Percentiles rank a stretch among this genome's conserved stretches.
Conservation (phyloP, 1,140 invertebrate genomes). For the Chionoecetes opilio region DNA sequence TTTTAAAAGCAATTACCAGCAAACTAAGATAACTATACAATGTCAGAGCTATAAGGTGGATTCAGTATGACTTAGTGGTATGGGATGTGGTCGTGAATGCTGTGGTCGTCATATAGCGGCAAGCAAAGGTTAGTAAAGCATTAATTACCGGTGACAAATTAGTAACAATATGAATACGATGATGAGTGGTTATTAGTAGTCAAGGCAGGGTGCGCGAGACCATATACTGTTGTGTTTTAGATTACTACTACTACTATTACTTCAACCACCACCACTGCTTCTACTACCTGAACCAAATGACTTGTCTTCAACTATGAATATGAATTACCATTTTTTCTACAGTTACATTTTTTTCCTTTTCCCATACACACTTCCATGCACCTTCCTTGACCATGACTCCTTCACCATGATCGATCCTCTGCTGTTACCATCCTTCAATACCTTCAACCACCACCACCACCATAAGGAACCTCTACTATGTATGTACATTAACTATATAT, state of each 20-base stretch:
- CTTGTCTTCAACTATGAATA: background rate
- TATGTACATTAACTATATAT: background rate
- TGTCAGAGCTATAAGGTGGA: too few relatives aligned
- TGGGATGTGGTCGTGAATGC: background rate
- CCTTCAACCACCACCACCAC: background rate
- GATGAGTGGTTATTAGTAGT: background rate
- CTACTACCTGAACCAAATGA: background rate
- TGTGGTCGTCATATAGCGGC: background rate
- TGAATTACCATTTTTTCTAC: background rate
- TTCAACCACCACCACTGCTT: background rate
- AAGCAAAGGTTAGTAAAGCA: background rate
- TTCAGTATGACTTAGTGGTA: background rate
- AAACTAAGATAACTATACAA: too few relatives aligned
- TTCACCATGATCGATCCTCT: background rate
- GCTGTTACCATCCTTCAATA: background rate
- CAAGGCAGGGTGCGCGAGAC: background rate
- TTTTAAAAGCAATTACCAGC: too few relatives aligned
- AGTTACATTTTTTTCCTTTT: background rate
- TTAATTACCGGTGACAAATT: too few relatives aligned
- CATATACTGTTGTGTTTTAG: background rate
- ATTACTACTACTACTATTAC: background rate
- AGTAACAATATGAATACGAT: background rate
- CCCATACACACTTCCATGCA: background rate
- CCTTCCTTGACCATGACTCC: background rate
- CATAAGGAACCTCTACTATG: background rate